Percentiles rank a stretch among this genome's conserved stretches.
Conservation (phyloP, 2,797 vertebrate species). For the Melanotaenia maccullochi region DNA sequence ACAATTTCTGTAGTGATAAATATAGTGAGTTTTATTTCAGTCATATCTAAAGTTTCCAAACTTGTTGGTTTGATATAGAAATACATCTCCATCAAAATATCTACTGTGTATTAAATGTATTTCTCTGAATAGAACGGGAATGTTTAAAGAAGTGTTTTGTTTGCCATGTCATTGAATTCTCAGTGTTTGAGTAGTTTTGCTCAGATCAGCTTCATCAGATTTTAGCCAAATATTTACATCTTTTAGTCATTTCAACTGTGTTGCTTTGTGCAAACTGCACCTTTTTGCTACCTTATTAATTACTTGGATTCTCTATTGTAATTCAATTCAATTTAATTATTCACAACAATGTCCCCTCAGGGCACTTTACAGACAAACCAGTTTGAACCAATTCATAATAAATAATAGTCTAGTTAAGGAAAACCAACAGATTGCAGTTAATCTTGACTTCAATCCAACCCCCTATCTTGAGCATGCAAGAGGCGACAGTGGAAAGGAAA, state of each 20-base stretch:
- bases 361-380: too few species aligned
- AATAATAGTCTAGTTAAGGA: too few species aligned
- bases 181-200: neutral
- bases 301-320: neutral
- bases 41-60: neutral
- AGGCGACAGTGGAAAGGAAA: too few species aligned
- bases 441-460: too few species aligned
- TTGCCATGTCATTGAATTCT: neutral
- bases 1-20: constrained; percentile 34
- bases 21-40: constrained; percentile 6
- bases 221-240: neutral
- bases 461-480: too few species aligned
- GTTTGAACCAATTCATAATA: too few species aligned
- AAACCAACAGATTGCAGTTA: too few species aligned
- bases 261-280: too few species aligned
- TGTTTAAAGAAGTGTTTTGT: neutral
- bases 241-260: neutral
- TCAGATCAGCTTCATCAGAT: neutral
- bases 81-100: neutral
- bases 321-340: too few species aligned
- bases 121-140: neutral
- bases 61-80: neutral
- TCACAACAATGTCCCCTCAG: too few species aligned
- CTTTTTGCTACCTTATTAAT: neutral
- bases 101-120: neutral